phyloP scores from a whole-genome alignment of 2,113 vertebrate species.

The Nothoprocta pentlandii region DNA sequence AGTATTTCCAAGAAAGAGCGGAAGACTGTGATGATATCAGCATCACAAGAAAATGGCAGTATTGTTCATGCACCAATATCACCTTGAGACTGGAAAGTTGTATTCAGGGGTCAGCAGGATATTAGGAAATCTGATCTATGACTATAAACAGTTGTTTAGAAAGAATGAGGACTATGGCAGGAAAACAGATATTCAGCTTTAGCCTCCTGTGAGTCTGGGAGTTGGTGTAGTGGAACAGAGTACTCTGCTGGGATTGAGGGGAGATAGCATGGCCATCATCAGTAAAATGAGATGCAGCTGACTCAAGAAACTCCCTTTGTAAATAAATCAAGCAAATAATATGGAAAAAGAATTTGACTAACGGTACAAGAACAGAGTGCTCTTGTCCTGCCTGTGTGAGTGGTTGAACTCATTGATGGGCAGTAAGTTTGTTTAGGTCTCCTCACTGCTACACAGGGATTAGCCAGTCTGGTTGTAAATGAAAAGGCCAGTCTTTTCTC shows the following conservation, averaged over 20 bases:
- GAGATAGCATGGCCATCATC: conserved; percentile 20
- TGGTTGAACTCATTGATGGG: background rate
- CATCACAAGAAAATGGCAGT: background rate
- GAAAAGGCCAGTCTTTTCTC: no score
- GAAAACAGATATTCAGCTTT: conserved; percentile 47
- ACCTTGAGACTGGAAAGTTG: background rate
- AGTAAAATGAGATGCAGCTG: conserved; percentile 59
- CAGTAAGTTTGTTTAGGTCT: background rate
- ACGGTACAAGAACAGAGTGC: background rate
- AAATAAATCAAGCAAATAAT: conserved; percentile 33
- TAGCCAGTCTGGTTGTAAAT: background rate
- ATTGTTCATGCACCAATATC: background rate
- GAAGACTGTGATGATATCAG: background rate
- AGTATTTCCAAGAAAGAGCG: background rate
- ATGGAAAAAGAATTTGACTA: conserved; percentile 19
- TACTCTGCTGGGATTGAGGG: conserved; percentile 48
- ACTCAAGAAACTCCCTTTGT: conserved; percentile 18
- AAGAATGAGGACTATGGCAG: background rate
- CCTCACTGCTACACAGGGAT: background rate
- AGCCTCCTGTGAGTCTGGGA: conserved; percentile 25
- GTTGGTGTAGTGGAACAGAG: conserved; percentile 42
- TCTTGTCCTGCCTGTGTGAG: background rate
- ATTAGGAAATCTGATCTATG: conserved; percentile 30
- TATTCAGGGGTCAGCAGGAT: conserved; percentile 5
- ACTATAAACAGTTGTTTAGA: conserved; percentile 29